Percentiles rank a stretch among this genome's conserved stretches.
Evolutionary conservation across 2,797 vertebrate genomes (phyloP).

Genomic region (Tenualosa ilisha): DNA sequence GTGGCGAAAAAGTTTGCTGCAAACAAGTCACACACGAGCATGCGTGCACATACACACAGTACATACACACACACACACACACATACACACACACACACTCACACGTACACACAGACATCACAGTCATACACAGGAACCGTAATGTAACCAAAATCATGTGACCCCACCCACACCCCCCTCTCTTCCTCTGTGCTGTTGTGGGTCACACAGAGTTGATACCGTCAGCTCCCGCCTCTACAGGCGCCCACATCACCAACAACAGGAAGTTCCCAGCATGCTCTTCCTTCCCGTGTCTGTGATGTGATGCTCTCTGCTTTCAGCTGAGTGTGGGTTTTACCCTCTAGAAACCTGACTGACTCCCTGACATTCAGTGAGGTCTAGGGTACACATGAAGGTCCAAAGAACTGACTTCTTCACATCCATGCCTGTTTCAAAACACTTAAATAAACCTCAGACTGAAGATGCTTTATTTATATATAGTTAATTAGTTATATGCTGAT

Average conservation of each 20-base stretch:
- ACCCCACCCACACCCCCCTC: neutral
- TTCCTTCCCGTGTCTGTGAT: constrained; percentile 19
- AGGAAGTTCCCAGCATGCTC: constrained; percentile 14
- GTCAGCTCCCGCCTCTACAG: neutral
- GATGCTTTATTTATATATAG: no score
- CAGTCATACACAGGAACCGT: neutral
- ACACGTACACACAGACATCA: neutral
- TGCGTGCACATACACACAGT: no score
- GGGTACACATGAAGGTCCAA: no score
- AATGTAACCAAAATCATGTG: neutral
- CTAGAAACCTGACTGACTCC: no score
- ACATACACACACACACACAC: neutral
- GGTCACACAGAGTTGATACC: neutral
- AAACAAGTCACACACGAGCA: no score
- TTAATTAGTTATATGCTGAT: no score
- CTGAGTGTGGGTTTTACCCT: no score
- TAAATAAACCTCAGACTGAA: no score
- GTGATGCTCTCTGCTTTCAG: neutral
- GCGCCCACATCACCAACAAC: neutral
- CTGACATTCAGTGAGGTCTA: no score
- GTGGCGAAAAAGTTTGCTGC: neutral
- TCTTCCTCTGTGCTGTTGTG: neutral
- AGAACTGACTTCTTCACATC: no score
- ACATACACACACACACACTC: neutral
- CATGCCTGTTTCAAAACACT: no score